phyloP scores from a whole-genome alignment of 2,113 vertebrate genomes.

The Cololabis saira region DNA sequence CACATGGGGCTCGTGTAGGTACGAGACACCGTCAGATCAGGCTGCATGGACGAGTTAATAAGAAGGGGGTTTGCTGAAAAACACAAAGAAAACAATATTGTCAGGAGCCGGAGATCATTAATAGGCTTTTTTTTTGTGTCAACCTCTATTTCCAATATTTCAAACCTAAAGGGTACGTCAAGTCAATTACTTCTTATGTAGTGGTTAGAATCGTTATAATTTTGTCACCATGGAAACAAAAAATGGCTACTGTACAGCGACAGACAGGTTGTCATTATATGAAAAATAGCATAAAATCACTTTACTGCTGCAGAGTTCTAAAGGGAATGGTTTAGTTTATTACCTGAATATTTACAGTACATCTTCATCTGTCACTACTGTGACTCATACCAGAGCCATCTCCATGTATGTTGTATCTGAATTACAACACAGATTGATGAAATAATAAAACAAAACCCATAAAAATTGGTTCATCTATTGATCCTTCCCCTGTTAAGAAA shows the following conservation, averaged over 20 bases:
- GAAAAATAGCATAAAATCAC: too few species aligned
- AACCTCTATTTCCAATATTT: not conserved
- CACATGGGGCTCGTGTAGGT: constrained; percentile 97
- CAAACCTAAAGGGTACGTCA: constrained; percentile 15
- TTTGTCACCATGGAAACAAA: constrained; percentile 17
- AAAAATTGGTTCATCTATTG: not conserved
- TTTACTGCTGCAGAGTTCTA: too few species aligned
- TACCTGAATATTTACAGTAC: too few species aligned
- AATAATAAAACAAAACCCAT: not conserved
- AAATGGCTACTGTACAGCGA: not conserved
- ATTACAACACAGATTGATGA: not conserved
- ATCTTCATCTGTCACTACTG: too few species aligned
- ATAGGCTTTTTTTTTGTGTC: not conserved
- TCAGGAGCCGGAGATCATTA: constrained; percentile 9
- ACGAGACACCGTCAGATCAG: constrained; percentile 91
- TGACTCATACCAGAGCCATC: too few species aligned
- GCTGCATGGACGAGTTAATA: constrained; percentile 92
- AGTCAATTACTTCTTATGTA: not conserved
- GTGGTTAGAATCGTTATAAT: not conserved
- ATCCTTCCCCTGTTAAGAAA: constrained; percentile 10
- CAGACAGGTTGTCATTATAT: too few species aligned
- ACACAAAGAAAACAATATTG: constrained; percentile 22
- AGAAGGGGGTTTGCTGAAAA: constrained; percentile 92
- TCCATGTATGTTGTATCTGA: too few species aligned
- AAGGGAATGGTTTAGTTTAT: too few species aligned